Evolutionary conservation across 2,113 vertebrate genomes (phyloP), one percentile per base, ranked within the genome.

Genomic region (Dolichallabes microphthalmus): DNA sequence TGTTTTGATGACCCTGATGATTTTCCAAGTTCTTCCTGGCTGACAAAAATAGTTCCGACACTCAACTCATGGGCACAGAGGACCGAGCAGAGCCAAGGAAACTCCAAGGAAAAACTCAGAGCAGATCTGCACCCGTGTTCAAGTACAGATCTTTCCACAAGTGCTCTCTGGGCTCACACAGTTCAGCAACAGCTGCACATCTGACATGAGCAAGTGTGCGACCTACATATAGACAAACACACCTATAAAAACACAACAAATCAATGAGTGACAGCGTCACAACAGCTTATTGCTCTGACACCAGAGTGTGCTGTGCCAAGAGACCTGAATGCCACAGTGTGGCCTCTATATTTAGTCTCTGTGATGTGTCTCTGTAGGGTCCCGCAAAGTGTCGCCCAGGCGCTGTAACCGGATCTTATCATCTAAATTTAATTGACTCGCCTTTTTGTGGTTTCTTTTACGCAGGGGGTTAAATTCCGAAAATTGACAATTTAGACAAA

Each of bases 131-230:
- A 94, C 92, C 90, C 94, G 91, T 89, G 90, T 73, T 82, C 63
- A 66, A 58, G 69, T 20, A 52, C 64, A 74, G 89, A 87, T 86
- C 79, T 85, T 22, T 85, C 69, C 69, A 71, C 83, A 88, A 86
- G 85, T 75, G 66, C 86, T 89, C 84, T 11, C 90, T 91, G 66
- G 35, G 88, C 82, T 68, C n/a, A 85, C 52, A 88, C 58, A 85
- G 89, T 82, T 86, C 83, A 82, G 91, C 86, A 90, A 93, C 94
- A 95, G 94, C 94, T 96, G 94, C 90, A 89, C 88, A 87, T 87
- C 88, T 58, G 86, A 93, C 89, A 90, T 82, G 87, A 92, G 88
- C 92, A 86, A 69, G 90, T 91, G 90, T 88, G 90, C 91, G 87
- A 90, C 90, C 91, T 91, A 92, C 92, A 92, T 92, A 89, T 86